Base-by-base conservation (phyloP, 2,797 vertebrate genomes). In the Galagoides demidoff region DNA sequence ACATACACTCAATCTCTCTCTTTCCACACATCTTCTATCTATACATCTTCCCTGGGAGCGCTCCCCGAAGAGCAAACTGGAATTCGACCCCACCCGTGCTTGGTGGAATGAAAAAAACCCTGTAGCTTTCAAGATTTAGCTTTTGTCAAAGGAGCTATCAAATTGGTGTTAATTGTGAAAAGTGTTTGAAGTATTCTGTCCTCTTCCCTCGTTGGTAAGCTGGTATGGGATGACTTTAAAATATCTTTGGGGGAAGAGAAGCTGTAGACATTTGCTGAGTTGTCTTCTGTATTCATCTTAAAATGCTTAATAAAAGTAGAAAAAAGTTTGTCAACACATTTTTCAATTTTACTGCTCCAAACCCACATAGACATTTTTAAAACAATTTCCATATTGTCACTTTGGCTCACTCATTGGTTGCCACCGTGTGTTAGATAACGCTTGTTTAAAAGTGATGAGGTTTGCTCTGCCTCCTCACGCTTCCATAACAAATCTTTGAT, bases 341-440 rank as follows among this genome's bases (percentile, higher is more conserved):
- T 97, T 95, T 94, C 82, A 23, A 31, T 73, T 83, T 94, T 94
- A 94, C 84, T 16, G 25, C 78, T 55, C 37, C 0, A 0, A 96
- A 96, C 87, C 78, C 61, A 85, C 86, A 86, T 16, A 31, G 13
- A 77, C 31, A 82, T 97, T 95, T 95, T 66, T 92, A 92, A 96
- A 94, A 85, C 81, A 92, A 81, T 97, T 97, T 97, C 74, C 96
- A 95, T 97, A 97, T 95, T 93, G 96, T 94, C 95, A 76, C 95
- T 96, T 97, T 97, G 95, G 96, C 95, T 95, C 95, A 89, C 87
- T 98, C 96, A 87, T 96, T 59, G 68, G 89, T 87, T 96, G 95
- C 92, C 98, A 97, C 93, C 93, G 92, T 79, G 39, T 96, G 93
- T 96, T 74, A 92, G 93, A 87, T 82, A 71, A 92, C 3, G 5